Evolutionary conservation across 2,888 invertebrate species (phyloP).

Genomic region (Anthrax anthrax): DNA sequence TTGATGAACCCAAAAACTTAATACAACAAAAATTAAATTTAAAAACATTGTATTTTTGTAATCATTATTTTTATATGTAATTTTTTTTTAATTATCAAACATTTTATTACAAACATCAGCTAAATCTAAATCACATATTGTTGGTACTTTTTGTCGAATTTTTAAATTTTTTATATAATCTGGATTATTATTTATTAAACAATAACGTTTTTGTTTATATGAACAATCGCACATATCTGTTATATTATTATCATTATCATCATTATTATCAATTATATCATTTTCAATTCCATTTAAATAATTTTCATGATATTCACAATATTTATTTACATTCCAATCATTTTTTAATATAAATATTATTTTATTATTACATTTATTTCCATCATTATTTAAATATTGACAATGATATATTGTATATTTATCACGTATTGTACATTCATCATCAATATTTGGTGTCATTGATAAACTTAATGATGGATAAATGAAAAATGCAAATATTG

Average conservation of each 20-base stretch:
- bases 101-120: constrained; percentile 44
- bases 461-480: constrained; percentile 71
- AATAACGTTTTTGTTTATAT: constrained; percentile 34
- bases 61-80: neutral
- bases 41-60: neutral
- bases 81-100: constrained; percentile 5
- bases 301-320: constrained; percentile 18
- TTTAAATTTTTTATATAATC: constrained; percentile 28
- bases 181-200: constrained; percentile 33
- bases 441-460: constrained; percentile 54
- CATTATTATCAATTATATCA: too few relatives aligned
- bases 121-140: constrained; percentile 52
- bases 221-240: constrained; percentile 36
- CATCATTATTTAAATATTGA: constrained; percentile 6
- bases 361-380: constrained; percentile 9
- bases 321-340: constrained; percentile 1
- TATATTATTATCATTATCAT: constrained; percentile 13
- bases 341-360: neutral
- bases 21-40: neutral
- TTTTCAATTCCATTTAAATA: too few relatives aligned
- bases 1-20: too few relatives aligned
- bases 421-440: constrained; percentile 49
- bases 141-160: constrained; percentile 39
- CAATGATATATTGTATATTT: constrained; percentile 30
- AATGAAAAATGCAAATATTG: constrained; percentile 63